phyloP scores from a whole-genome alignment of 2,888 invertebrate genomes.

The Melieria omissa region DNA sequence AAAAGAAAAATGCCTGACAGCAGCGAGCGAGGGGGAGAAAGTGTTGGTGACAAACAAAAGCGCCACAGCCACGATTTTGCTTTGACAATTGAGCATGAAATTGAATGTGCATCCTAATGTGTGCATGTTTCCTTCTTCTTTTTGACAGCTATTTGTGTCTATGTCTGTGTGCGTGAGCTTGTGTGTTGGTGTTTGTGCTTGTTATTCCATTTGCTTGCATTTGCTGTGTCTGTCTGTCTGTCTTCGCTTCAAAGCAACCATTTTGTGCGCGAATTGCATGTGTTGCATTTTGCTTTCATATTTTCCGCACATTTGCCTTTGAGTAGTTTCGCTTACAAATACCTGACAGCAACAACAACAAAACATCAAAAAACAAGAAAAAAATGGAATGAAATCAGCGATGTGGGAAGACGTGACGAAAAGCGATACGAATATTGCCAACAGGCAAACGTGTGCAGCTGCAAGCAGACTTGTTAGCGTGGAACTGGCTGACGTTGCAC shows the following conservation, averaged over 20 bases:
- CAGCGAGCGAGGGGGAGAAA: neutral
- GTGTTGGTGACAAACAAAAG: neutral
- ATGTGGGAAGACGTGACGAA: neutral
- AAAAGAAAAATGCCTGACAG: neutral
- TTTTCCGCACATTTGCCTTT: neutral
- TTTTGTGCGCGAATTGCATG: neutral
- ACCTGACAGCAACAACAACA: neutral
- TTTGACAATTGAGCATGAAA: constrained; percentile 6
- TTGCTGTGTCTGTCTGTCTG: neutral
- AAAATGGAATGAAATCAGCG: neutral
- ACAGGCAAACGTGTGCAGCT: neutral
- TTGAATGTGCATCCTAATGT: neutral
- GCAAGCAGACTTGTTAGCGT: too few relatives aligned
- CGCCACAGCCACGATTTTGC: neutral
- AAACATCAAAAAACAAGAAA: neutral
- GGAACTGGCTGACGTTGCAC: too few relatives aligned
- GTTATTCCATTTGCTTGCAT: neutral
- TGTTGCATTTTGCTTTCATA: constrained; percentile 1
- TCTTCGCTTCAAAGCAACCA: neutral
- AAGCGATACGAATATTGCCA: neutral
- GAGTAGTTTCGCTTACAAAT: neutral
- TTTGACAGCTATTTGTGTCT: neutral
- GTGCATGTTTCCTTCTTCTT: neutral
- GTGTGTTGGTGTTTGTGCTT: neutral
- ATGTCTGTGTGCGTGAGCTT: neutral